Evolutionary conservation across 2,113 vertebrate species (phyloP).

Genomic region (Chunga burmeisteri): DNA sequence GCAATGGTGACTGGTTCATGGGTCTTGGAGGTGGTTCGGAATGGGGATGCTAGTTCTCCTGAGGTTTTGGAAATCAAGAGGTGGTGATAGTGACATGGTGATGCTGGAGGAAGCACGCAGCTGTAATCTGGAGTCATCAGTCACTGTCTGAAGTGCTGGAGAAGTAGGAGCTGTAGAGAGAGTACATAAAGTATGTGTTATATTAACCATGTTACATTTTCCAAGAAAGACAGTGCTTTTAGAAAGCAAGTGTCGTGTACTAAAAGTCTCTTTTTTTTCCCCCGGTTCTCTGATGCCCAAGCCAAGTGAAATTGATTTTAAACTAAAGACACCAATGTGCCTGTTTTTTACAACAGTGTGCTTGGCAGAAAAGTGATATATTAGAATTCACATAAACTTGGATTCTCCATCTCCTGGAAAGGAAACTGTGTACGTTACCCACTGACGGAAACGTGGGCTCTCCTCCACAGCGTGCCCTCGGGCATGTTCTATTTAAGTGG

Average conservation of each 20-base stretch:
- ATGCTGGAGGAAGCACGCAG: not conserved
- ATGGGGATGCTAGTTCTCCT: not conserved
- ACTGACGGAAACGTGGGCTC: not conserved
- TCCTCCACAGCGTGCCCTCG: not conserved
- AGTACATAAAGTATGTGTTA: not conserved
- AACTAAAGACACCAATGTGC: not conserved
- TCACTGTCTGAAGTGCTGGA: not conserved
- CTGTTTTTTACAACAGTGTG: not conserved
- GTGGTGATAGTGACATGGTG: not conserved
- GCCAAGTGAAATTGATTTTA: not conserved
- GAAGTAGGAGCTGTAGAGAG: not conserved
- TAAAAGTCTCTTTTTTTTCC: not conserved
- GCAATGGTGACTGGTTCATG: not conserved
- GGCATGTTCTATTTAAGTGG: constrained; percentile 28
- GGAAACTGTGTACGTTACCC: not conserved
- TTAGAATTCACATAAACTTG: not conserved
- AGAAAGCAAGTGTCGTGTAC: not conserved
- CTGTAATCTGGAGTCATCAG: not conserved
- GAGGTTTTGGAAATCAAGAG: not conserved
- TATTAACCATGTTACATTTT: not conserved
- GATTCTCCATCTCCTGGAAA: not conserved
- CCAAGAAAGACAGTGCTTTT: not conserved
- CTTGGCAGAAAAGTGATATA: not conserved
- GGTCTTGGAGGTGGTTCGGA: not conserved
- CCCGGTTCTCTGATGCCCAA: not conserved